A percentile compares a stretch with the other conserved stretches of the same genome.
Evolutionary conservation across 2,113 vertebrate species (phyloP).

Genomic region (Ia io): DNA sequence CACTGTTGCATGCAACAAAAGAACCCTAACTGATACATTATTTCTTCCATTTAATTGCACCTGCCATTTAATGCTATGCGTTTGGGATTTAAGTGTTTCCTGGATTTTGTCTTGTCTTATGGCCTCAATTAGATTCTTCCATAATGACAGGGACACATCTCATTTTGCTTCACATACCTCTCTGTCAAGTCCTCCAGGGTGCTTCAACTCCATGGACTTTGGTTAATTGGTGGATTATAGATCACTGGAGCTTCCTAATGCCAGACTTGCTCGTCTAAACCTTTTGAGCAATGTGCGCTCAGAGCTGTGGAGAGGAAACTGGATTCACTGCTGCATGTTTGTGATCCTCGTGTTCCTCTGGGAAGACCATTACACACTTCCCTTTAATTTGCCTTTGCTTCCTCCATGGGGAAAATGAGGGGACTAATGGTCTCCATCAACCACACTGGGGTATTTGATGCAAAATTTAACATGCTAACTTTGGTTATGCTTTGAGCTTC

Average conservation of each 20-base stretch:
- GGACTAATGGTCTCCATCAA: slow-evolving; percentile 37
- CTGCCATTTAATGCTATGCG: not conserved
- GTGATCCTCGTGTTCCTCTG: not conserved
- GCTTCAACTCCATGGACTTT: not conserved
- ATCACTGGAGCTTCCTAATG: not conserved
- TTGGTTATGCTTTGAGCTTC: slow-evolving; percentile 15
- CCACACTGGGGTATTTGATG: not conserved
- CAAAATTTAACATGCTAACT: slow-evolving; percentile 18
- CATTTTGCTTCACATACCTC: not conserved
- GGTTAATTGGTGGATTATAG: not conserved
- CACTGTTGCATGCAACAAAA: not conserved
- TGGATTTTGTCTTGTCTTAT: not conserved
- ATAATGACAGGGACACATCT: not conserved
- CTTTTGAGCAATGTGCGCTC: not conserved
- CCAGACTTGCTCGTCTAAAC: not conserved
- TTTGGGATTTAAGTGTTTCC: not conserved
- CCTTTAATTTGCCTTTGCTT: slow-evolving; percentile 53
- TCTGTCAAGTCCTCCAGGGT: not conserved
- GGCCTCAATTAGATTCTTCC: not conserved
- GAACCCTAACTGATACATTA: not conserved
- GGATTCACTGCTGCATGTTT: not conserved
- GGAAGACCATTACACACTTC: slow-evolving; percentile 29
- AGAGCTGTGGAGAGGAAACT: not conserved
- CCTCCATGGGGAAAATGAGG: slow-evolving; percentile 35
- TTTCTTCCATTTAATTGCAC: not conserved